Percentiles rank a stretch among this genome's conserved stretches.
Conservation (phyloP, 2,888 invertebrate genomes). For the Troides oblongomaculatus region DNA sequence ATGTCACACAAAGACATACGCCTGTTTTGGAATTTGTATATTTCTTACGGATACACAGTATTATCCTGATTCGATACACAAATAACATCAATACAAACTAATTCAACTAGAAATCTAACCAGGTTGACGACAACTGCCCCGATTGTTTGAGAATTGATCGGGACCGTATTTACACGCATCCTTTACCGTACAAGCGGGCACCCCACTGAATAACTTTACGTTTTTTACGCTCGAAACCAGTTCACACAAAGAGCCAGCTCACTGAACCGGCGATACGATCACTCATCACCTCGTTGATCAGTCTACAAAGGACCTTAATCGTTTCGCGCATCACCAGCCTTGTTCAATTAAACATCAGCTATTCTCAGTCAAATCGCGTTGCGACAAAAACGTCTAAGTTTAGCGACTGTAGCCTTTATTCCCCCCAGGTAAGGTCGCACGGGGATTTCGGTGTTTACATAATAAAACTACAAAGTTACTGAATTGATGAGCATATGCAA, state of each 20-base stretch:
- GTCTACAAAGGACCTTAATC: constrained; percentile 35
- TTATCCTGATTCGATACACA: too few relatives aligned
- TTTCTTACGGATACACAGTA: too few relatives aligned
- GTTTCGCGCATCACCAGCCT: constrained; percentile 36
- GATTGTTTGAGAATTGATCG: too few relatives aligned
- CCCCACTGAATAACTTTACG: too few relatives aligned
- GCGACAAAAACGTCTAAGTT: constrained; percentile 4
- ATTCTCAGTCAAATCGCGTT: constrained; percentile 36
- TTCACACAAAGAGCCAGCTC: constrained; percentile 16
- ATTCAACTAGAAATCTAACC: too few relatives aligned
- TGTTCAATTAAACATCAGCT: constrained; percentile 32
- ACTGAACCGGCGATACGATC: constrained; percentile 17
- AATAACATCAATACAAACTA: too few relatives aligned
- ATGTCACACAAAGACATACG: too few relatives aligned
- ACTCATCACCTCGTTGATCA: constrained; percentile 54
- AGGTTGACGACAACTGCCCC: too few relatives aligned
- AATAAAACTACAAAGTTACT: constrained; percentile 3
- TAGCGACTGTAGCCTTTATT: constrained; percentile 5
- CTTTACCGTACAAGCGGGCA: too few relatives aligned
- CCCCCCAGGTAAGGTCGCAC: constrained; percentile 1
- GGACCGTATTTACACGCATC: too few relatives aligned
- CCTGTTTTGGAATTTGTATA: too few relatives aligned
- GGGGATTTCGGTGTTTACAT: background rate
- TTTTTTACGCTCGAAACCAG: constrained; percentile 1
- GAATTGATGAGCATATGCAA: constrained; percentile 9